phyloP scores from a whole-genome alignment of 2,888 invertebrate species.

The Ochropacha duplaris region DNA sequence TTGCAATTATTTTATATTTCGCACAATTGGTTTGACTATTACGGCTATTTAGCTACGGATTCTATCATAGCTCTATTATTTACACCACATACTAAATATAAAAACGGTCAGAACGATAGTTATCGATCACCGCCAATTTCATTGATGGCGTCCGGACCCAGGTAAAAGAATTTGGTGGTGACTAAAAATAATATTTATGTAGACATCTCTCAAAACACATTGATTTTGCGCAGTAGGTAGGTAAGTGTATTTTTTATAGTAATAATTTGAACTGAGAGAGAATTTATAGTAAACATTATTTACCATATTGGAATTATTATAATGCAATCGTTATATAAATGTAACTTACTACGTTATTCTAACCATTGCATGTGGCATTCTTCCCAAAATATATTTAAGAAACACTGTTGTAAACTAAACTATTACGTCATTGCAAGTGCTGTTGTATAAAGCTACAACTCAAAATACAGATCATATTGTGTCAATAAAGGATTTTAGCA shows the following conservation, averaged over 20 bases:
- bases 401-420: background rate
- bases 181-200: background rate
- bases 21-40: background rate
- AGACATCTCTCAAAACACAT: too few relatives aligned
- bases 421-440: too few relatives aligned
- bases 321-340: too few relatives aligned
- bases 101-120: background rate
- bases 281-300: too few relatives aligned
- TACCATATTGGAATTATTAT: too few relatives aligned
- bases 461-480: background rate
- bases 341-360: too few relatives aligned
- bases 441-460: background rate
- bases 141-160: background rate
- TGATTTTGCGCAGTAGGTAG: too few relatives aligned
- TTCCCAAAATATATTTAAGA: background rate
- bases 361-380: too few relatives aligned
- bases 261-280: too few relatives aligned
- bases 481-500: background rate
- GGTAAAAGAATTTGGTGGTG: background rate
- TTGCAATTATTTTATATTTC: background rate
- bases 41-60: background rate
- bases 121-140: background rate
- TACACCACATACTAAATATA: background rate
- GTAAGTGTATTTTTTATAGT: too few relatives aligned
- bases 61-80: background rate